These are phyloP conservation scores for Lepetodrilus schrolli DNA, from an alignment of 2,888 invertebrate species.

Conservation along the genomic window DNA sequence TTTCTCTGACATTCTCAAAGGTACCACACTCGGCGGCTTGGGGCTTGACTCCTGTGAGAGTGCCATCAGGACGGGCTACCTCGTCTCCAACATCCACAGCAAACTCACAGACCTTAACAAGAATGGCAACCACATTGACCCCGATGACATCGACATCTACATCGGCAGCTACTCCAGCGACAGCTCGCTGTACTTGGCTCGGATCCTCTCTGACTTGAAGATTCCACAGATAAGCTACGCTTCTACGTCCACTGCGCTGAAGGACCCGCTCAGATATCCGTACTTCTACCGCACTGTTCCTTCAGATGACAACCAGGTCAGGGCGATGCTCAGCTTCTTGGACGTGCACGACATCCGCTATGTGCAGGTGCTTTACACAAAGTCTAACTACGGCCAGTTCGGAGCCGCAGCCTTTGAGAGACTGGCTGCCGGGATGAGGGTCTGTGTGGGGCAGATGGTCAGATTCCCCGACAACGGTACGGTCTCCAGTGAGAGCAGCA, in stretches of 20 bases:
- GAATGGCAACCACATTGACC: conserved; percentile 51
- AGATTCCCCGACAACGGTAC: conserved; percentile 55
- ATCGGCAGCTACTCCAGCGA: conserved; percentile 64
- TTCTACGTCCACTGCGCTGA: conserved; percentile 54
- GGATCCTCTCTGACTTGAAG: conserved; percentile 61
- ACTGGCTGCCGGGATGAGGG: conserved; percentile 47
- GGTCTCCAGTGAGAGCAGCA: conserved; percentile 57
- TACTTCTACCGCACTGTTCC: conserved; percentile 68
- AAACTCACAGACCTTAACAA: conserved; percentile 50
- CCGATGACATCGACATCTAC: conserved; percentile 63
- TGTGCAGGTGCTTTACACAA: conserved; percentile 71
- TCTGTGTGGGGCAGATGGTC: conserved; percentile 68
- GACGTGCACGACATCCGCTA: conserved; percentile 73
- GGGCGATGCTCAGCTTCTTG: conserved; percentile 72
- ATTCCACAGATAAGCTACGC: conserved; percentile 67
- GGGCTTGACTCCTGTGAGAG: conserved; percentile 70
- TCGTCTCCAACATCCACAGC: conserved; percentile 70
- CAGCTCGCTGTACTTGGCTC: conserved; percentile 59
- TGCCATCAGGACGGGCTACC: conserved; percentile 61
- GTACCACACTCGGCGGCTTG: conserved; percentile 66
- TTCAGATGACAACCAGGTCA: conserved; percentile 62
- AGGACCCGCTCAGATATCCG: conserved; percentile 59
- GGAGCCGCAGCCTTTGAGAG: conserved; percentile 53
- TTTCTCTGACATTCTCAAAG: conserved; percentile 60
- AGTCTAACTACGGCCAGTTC: conserved; percentile 58